These are phyloP conservation scores for Palaemon carinicauda DNA, from an alignment of 1,140 invertebrate species.

Conservation along the genomic window DNA sequence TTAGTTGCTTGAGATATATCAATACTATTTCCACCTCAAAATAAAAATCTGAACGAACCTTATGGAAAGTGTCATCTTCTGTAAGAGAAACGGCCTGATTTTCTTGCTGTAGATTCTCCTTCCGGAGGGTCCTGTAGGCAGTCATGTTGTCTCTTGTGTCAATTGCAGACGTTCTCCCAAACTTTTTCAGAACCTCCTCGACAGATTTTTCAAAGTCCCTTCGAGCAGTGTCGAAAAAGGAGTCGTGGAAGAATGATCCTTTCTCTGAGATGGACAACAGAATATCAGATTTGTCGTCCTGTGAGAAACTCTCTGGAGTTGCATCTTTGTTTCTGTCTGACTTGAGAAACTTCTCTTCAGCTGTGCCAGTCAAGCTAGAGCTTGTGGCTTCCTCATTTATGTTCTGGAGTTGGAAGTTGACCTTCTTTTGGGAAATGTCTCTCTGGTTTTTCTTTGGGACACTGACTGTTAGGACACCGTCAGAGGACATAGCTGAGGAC, in stretches of 20 bases:
- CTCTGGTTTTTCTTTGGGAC: slow-evolving; percentile 42
- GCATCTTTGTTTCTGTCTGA: background rate
- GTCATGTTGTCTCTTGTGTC: background rate
- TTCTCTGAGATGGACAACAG: slow-evolving; percentile 12
- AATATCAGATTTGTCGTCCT: too few species aligned
- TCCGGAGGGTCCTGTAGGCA: slow-evolving; percentile 3
- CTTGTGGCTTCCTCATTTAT: background rate
- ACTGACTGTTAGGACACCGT: slow-evolving; percentile 52
- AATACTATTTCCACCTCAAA: too few species aligned
- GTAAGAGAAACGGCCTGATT: slow-evolving; percentile 2
- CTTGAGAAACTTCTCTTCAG: background rate
- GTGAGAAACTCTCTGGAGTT: too few species aligned
- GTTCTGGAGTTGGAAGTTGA: background rate
- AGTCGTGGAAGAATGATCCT: slow-evolving; percentile 38
- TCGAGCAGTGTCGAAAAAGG: slow-evolving; percentile 35
- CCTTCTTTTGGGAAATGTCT: background rate
- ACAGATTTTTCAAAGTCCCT: slow-evolving; percentile 13
- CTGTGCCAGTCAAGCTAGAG: too few species aligned
- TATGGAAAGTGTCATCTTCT: slow-evolving; percentile 4
- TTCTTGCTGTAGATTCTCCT: background rate
- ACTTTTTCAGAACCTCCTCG: background rate
- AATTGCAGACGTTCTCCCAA: background rate
- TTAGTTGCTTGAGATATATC: too few species aligned
- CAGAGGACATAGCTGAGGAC: slow-evolving; percentile 51
- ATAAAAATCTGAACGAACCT: background rate